Evolutionary conservation across 2,113 vertebrate species (phyloP).

Genomic region (Todiramphus saurophagus): DNA sequence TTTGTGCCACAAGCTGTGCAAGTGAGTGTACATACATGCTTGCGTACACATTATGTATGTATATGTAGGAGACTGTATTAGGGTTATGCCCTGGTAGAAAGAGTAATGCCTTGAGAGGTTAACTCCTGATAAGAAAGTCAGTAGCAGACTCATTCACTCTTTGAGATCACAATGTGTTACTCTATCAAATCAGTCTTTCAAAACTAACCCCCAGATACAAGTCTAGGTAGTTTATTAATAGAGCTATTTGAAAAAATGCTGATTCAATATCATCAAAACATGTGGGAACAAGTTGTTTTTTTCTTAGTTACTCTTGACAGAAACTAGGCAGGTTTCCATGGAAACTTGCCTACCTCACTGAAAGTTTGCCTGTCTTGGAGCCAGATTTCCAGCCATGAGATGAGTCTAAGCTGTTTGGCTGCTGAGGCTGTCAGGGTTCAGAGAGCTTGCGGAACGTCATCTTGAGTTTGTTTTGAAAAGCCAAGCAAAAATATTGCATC

Average conservation of each 20-base stretch:
- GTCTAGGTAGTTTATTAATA: not conserved
- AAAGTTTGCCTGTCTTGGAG: not conserved
- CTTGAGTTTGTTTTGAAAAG: constrained; percentile 35
- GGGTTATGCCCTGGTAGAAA: not conserved
- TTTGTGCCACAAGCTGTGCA: not conserved
- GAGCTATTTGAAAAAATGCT: not conserved
- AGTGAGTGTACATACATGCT: not conserved
- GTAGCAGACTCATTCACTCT: not conserved
- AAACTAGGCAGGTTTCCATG: constrained; percentile 12
- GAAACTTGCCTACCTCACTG: constrained; percentile 11
- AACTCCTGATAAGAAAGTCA: not conserved
- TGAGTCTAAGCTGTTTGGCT: not conserved
- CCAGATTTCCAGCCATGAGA: not conserved
- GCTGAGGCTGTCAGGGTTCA: not conserved
- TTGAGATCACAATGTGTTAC: not conserved
- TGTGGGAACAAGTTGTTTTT: not conserved
- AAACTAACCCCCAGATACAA: not conserved
- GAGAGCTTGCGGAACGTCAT: not conserved
- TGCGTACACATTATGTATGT: not conserved
- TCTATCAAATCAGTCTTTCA: not conserved
- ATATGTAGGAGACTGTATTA: not conserved
- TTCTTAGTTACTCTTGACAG: constrained; percentile 1
- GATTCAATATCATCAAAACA: not conserved
- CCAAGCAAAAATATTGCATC: not conserved
- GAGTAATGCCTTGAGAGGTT: not conserved